Base-by-base conservation (phyloP, 2,888 invertebrate genomes). In the Diploptera punctata region DNA sequence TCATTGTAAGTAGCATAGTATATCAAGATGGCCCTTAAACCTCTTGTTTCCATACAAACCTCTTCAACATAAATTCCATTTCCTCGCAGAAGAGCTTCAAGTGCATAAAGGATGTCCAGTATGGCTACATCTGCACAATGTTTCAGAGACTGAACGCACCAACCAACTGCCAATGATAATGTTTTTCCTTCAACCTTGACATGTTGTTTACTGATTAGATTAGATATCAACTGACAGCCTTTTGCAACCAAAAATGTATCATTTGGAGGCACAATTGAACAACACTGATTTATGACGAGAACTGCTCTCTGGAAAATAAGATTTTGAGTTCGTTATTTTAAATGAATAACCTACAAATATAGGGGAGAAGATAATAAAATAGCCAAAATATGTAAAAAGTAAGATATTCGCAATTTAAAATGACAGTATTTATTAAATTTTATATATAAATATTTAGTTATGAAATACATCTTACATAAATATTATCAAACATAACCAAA, bases 161-260 rank as follows among this genome's bases (percentile, higher is more conserved):
- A 85, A 68, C 76, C 72, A 13, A 77, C 68, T 2, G 79, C 77
- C 67, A 81, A 67, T 0, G 76, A 77, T 24, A 82, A 78, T 13
- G 82, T 82, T 73, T 80, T 79, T 33, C 82, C 83, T 77, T 82
- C 82, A 10, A 43, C 75, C 38, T 82, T 80, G 24, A 89, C 79
- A 77, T 85, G 86, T 79, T 89, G 88, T 78, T 85, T 85, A 13
- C 83, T 85, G 47, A 88, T 75, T 19, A 90, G 81, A 76, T 85
- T 87, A 71, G 83, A 84, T 31, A 90, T 82, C 71, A 90, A 81
- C 78, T 86, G 86, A 76, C 89, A 87, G 73, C 86, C 84, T 82
- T 89, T 89, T 26, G 86, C 84, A 5, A 87, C 84, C 67, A 89
- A 79, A 70, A 84, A 83, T 67, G 85, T 84, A 79, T 90, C 88